phyloP scores from a whole-genome alignment of 1,140 invertebrate species.

The Melanaphis sacchari region DNA sequence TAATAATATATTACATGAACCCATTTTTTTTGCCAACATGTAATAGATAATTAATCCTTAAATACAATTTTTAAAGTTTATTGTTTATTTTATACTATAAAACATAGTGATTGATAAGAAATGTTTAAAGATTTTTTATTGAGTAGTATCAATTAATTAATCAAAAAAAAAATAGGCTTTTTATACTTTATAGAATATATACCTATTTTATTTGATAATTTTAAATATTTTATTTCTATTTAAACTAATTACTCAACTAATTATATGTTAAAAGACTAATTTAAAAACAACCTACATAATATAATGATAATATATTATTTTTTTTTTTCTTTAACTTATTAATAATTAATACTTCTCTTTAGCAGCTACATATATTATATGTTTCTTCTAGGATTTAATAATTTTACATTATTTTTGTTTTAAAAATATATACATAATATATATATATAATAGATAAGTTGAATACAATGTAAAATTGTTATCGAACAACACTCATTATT shows the following conservation, averaged over 20 bases:
- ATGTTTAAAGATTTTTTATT: no score
- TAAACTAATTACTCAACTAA: not conserved
- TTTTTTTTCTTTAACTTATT: not conserved
- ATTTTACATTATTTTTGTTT: not conserved
- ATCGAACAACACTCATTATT: no score
- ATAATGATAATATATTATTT: not conserved
- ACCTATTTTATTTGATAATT: not conserved
- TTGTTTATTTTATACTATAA: not conserved
- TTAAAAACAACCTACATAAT: not conserved
- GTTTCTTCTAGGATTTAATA: not conserved
- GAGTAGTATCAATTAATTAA: no score
- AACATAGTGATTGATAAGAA: no score
- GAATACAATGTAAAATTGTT: no score
- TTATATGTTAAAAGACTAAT: not conserved
- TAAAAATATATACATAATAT: not conserved
- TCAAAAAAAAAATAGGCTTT: not conserved
- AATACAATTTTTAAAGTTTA: not conserved
- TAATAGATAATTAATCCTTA: not conserved
- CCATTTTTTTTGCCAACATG: not conserved
- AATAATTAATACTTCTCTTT: not conserved
- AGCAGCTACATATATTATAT: not conserved
- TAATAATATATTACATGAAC: not conserved
- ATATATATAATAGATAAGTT: not conserved
- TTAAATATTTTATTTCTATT: not conserved
- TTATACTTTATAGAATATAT: not conserved